phyloP scores from a whole-genome alignment of 2,888 invertebrate species.

The Dryocosmus kuriphilus region DNA sequence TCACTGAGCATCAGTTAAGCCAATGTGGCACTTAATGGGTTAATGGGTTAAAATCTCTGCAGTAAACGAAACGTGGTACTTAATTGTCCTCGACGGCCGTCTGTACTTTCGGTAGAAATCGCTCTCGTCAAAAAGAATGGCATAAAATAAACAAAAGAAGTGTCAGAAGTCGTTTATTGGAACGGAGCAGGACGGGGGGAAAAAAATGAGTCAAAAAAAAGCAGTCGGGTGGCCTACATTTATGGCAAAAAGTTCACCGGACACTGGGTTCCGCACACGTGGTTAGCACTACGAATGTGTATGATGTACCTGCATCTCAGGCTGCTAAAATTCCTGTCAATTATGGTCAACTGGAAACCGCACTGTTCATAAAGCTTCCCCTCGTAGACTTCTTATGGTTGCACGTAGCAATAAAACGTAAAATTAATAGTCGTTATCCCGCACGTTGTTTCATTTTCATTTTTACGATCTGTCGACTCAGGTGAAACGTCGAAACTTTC shows the following conservation, averaged over 20 bases:
- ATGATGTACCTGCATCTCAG: conserved; percentile 12
- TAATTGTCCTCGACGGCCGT: background rate
- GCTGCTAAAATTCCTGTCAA: conserved; percentile 28
- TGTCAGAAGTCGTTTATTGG: conserved; percentile 42
- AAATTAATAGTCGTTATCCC: conserved; percentile 32
- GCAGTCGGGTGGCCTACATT: conserved; percentile 28
- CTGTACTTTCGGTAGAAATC: conserved; percentile 4
- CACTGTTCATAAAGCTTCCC: conserved; percentile 22
- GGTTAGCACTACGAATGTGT: conserved; percentile 46
- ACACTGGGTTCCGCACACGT: conserved; percentile 45
- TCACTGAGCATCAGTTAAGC: background rate
- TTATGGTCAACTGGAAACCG: conserved; percentile 34
- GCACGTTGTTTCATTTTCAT: conserved; percentile 23
- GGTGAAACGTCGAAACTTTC: conserved; percentile 22
- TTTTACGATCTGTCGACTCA: conserved; percentile 35
- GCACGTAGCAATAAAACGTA: conserved; percentile 31
- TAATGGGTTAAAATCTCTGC: background rate
- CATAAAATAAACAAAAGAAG: conserved; percentile 28
- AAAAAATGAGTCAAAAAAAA: conserved; percentile 43
- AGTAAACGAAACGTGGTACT: background rate
- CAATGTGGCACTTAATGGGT: background rate
- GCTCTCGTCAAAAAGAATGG: conserved; percentile 28
- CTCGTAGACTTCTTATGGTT: conserved; percentile 9
- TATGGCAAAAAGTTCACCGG: conserved; percentile 28
- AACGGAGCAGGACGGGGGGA: conserved; percentile 44